These are phyloP conservation scores for Ladona fulva DNA, from an alignment of 1,140 invertebrate genomes.

Conservation along the genomic window DNA sequence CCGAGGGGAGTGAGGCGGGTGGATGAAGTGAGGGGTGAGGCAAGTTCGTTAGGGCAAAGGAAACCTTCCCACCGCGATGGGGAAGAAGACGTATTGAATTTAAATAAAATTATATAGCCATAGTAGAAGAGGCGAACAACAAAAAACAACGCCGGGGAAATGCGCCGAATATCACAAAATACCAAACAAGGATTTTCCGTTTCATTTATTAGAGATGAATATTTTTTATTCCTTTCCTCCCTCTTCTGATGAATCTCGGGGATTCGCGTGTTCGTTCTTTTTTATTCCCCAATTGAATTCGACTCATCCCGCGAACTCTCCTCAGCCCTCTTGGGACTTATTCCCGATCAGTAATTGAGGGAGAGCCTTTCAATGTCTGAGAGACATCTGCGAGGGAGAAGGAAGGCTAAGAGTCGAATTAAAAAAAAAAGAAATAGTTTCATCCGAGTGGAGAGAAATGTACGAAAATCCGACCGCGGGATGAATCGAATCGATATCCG, in stretches of 20 bases:
- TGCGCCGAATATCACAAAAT: not conserved
- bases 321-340: not conserved
- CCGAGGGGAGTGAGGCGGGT: not conserved
- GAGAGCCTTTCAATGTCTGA: too few relatives aligned
- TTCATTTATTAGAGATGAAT: not conserved
- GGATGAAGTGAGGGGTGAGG: not conserved
- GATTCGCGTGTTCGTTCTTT: not conserved
- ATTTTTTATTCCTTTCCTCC: not conserved
- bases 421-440: too few relatives aligned
- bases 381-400: too few relatives aligned
- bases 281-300: not conserved
- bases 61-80: not conserved
- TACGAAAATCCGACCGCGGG: too few relatives aligned
- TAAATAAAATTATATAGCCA: not conserved
- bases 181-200: slow-evolving; percentile 4
- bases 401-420: too few relatives aligned
- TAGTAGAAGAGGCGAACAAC: not conserved
- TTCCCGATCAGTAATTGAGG: not conserved
- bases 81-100: not conserved
- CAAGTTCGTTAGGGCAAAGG: not conserved
- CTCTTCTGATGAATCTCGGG: not conserved
- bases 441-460: too few relatives aligned
- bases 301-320: not conserved
- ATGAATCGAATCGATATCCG: too few relatives aligned
- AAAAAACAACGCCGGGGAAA: not conserved